Percentiles rank a stretch among this genome's conserved stretches.
Evolutionary conservation across 2,888 invertebrate species (phyloP).

Genomic region (Smittia aterrima): DNA sequence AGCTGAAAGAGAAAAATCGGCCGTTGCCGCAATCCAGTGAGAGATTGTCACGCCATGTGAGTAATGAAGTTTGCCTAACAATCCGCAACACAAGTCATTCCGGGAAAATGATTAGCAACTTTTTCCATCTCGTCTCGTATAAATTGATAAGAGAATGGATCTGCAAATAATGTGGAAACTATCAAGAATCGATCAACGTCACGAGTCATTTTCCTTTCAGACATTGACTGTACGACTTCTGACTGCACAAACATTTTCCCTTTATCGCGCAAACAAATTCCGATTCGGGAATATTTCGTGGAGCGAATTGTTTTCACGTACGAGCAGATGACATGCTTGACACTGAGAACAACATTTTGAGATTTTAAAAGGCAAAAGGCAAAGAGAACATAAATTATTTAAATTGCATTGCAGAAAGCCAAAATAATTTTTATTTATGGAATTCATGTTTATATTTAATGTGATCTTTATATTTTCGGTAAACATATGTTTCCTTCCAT

Average conservation of each 20-base stretch:
- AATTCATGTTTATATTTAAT: background rate
- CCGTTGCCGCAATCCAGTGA: background rate
- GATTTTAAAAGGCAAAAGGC: background rate
- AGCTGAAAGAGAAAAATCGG: background rate
- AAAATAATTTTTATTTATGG: constrained; percentile 5
- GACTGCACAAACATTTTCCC: too few relatives aligned
- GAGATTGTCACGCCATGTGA: background rate
- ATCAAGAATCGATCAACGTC: background rate
- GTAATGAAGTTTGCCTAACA: too few relatives aligned
- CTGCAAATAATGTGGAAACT: background rate
- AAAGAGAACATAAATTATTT: background rate
- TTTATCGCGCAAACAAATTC: too few relatives aligned
- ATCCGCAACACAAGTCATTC: background rate
- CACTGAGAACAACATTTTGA: background rate
- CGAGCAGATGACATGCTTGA: background rate
- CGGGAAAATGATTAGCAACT: background rate
- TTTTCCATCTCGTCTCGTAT: background rate
- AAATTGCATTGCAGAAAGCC: background rate
- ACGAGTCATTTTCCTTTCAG: background rate
- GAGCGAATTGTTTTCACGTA: too few relatives aligned
- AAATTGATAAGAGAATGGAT: background rate
- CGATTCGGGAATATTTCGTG: too few relatives aligned
- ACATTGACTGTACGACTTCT: too few relatives aligned
- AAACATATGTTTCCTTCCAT: background rate
- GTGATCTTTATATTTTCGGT: background rate